Evolutionary conservation across 1,140 invertebrate species (phyloP), one percentile per base, ranked within the genome.

Genomic region (Drosophila cardini): DNA sequence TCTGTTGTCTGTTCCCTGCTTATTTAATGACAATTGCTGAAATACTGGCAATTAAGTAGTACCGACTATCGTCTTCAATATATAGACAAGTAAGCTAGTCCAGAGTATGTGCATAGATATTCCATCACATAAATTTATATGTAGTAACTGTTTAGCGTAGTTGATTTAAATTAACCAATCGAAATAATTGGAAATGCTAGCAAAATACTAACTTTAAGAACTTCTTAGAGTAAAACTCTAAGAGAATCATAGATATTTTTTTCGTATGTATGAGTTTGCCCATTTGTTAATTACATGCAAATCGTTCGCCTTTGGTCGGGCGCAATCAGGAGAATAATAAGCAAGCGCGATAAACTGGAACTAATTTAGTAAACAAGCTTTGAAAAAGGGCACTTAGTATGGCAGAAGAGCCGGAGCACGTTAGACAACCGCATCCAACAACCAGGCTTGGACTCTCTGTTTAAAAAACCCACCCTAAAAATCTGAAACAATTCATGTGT

Each of bases 11-110:
- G 60, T 71, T 81, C 70, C 82, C 81, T 58, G 30, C 57, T 53
- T 53, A 36, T 40, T 78, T 90, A 90, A 90, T 86, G 79, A 83
- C 63, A 63, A 77, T 91, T 91, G 81, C 83, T 83, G 85, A 90
- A 85, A 85, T 87, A 80, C 80, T 82, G 71, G 63, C 60, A n/a
- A 26, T 62, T 53, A 53, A 45, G 40, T 55, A 53, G 21, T 1
- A 53, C 26, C 15, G 56, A 48, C 43, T 18, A 2, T 8, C 7
- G 2, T 18, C 9, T 15, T 10, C 11, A 11, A 26, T 4, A 26
- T 26, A 26, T 26, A 26, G 21, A 26, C 1, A 26, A 26, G 21
- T 26, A 26, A 3, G 4, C 21, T 26, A 26, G 5, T 26, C 5
- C 21, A 26, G 21, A 26, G 4, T 4, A 26, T 26, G 5, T 26